phyloP scores from a whole-genome alignment of 2,888 invertebrate species.

The Alloscopus bannaensis region DNA sequence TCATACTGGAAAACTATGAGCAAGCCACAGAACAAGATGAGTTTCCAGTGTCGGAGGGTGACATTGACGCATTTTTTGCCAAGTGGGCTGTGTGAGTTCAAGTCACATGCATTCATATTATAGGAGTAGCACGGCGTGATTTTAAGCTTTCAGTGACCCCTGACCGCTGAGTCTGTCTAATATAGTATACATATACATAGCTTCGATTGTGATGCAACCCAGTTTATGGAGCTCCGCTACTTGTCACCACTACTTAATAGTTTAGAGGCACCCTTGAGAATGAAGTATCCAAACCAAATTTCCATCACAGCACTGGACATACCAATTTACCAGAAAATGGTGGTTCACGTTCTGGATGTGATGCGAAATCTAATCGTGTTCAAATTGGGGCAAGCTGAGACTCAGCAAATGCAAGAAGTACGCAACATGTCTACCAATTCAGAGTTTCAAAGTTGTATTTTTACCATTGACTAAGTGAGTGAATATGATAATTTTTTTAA shows the following conservation, averaged over 20 bases:
- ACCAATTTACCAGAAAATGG: slow-evolving; percentile 95
- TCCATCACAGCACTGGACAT: slow-evolving; percentile 96
- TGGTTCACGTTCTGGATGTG: slow-evolving; percentile 96
- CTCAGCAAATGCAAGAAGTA: slow-evolving; percentile 8
- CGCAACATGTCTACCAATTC: too few species aligned
- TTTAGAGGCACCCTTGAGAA: slow-evolving; percentile 90
- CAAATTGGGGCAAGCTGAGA: slow-evolving; percentile 93
- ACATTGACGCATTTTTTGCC: slow-evolving; percentile 97
- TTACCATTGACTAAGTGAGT: background rate
- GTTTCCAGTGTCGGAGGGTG: slow-evolving; percentile 96
- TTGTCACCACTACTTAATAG: slow-evolving; percentile 96
- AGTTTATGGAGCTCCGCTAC: slow-evolving; percentile 94
- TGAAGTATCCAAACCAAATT: slow-evolving; percentile 95
- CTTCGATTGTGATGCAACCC: slow-evolving; percentile 96
- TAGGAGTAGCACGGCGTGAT: background rate
- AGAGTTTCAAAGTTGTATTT: background rate
- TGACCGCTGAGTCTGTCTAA: background rate
- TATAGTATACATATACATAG: slow-evolving; percentile 75
- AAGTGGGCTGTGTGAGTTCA: slow-evolving; percentile 90
- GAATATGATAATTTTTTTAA: background rate
- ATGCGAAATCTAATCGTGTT: slow-evolving; percentile 94
- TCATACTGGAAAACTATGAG: slow-evolving; percentile 97
- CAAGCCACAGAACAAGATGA: slow-evolving; percentile 98
- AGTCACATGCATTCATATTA: background rate
- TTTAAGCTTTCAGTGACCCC: background rate